Base-by-base conservation (phyloP, 2,797 vertebrate species). In the Danio kyathit region DNA sequence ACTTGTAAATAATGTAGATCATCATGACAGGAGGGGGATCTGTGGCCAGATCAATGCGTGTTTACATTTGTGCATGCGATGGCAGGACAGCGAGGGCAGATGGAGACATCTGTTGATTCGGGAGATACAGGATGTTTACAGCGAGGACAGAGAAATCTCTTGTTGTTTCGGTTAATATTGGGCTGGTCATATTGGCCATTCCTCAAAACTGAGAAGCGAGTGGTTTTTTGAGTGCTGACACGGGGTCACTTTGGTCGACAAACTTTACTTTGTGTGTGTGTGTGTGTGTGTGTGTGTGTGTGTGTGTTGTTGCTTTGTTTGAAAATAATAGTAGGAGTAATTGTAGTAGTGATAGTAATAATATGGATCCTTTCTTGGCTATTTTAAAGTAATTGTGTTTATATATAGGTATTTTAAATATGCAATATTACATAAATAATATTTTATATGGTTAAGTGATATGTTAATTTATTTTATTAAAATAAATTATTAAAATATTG, bases 81-180 rank as follows among this genome's bases (percentile, higher is more conserved):
- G 16, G 59, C 60, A 79, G 80, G 71, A 79, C 14, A 44, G 56
- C 40, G 46, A 17, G 77, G 77, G 76, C 70, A 81, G 59, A 79
- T 83, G 81, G 72, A 83, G 85, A 85, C 85, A 88, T 88, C 86
- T 89, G 88, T 89, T 89, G 88, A 89, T 86, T 87, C 81, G 54
- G 72, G 48, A 87, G 81, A 82, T 85, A 84, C 64, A 80, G 81
- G 83, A 87, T 87, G 86, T 86, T 89, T 87, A 86, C 86, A 76
- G 63, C 72, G 60, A 78, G 83, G 71, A 84, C 80, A 83, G 76
- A 79, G 83, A 79, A 71, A 65, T 77, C 78, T 69, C 83, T 82
- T 12, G 11, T 81, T 59, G 79, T 74, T 60, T 75, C 81, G 71
- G 72, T 84, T 82, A 87, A 86, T 86, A 83, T 81, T 82, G 76